Evolutionary conservation across 2,797 vertebrate genomes (phyloP), one percentile per base, ranked within the genome.

Genomic region (Jordanella pulchra): DNA sequence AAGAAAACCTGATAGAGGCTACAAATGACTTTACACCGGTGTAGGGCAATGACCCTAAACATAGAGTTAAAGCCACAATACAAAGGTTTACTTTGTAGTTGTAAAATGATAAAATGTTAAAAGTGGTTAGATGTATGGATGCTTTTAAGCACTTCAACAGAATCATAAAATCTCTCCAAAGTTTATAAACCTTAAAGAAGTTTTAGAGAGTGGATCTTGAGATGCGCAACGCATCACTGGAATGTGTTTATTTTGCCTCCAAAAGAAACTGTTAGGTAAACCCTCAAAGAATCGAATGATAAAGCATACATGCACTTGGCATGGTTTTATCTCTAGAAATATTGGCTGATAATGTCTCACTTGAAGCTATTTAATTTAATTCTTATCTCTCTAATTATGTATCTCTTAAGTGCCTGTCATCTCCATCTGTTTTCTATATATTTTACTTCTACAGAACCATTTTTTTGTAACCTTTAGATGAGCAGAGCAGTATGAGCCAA

Each of bases 311-410:
- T 23, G 14, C 30, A 32, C 14, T 56, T 56, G 50, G 21, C 10
- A 17, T 54, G 6, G 44, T 70, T n/a, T 69, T 60, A 23, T 50
- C 30, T 65, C n/a, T 55, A 4, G 27, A 28, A 42, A 65, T 14
- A 47, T 35, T 21, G 68, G n/a, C 73, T 56, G 61, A 32, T 54
- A 30, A 44, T 28, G 15, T 54, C 64, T 7, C n/a, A 28, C 21
- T 48, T 53, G 27, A 6, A 4, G 14, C 1, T 45, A 58, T 56
- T 48, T 7, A 21, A 18, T 70, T 25, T 47, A 27, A 42, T 35
- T 54, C 28, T 64, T 64, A 47, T 51, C n/a, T 70, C 42, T 69
- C 53, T 30, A 21, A 65, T 44, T 70, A 39, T 65, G 23, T 58
- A 32, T 68, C 53, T 58, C 69, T 65, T 71, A 63, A 32, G 47